These are phyloP conservation scores for Choloepus hoffmanni DNA, from an alignment of 2,113 vertebrate genomes.

Conservation along the genomic window DNA sequence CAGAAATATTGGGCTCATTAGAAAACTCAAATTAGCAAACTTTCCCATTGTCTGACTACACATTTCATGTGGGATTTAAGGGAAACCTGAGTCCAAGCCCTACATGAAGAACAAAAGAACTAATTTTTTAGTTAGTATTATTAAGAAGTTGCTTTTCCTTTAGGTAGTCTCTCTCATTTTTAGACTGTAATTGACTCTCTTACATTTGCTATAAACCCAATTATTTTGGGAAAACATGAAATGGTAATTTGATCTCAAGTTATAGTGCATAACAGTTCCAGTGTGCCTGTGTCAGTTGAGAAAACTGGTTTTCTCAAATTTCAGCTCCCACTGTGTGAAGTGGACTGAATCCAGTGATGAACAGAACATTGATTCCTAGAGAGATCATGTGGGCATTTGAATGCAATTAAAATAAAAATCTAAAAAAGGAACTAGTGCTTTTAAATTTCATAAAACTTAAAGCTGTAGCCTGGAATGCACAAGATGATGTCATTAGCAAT, in stretches of 20 bases:
- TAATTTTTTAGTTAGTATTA: constrained; percentile 53
- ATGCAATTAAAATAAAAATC: not conserved
- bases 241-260: not conserved
- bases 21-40: not conserved
- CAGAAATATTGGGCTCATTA: not conserved
- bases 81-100: not conserved
- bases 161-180: not conserved
- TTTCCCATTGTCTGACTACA: not conserved
- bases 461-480: not conserved
- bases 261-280: not conserved
- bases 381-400: not conserved
- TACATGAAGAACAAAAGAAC: not conserved
- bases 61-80: not conserved
- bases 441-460: constrained; percentile 7
- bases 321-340: not conserved
- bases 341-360: not conserved
- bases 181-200: not conserved
- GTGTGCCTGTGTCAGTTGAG: not conserved
- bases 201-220: constrained; percentile 35
- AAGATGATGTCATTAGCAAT: not conserved
- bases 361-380: not conserved
- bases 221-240: not conserved
- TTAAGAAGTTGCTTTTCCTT: not conserved
- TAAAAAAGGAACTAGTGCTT: not conserved
- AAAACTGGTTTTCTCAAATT: constrained; percentile 28